These are phyloP conservation scores for Egretta garzetta DNA, from an alignment of 2,113 vertebrate species.

Conservation along the genomic window DNA sequence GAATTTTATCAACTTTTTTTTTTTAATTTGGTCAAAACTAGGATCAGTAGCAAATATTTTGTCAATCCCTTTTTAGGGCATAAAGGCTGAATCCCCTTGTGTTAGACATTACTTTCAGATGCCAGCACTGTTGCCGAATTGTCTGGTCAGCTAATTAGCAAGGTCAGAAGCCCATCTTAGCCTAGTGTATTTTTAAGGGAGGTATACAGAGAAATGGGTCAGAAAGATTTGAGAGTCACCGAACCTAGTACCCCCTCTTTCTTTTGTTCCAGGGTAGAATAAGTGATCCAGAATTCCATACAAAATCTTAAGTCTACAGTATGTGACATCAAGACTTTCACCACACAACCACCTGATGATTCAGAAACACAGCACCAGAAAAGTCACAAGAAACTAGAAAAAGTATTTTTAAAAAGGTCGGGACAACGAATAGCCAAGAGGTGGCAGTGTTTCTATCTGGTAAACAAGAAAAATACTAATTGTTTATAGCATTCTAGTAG, in stretches of 20 bases:
- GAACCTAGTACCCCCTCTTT: not conserved
- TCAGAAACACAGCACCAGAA: not conserved
- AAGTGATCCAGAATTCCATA: not conserved
- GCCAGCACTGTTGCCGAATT: not conserved
- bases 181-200: not conserved
- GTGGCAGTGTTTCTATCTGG: constrained; percentile 24
- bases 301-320: not conserved
- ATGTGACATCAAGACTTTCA: not conserved
- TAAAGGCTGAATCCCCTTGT: not conserved
- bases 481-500: not conserved
- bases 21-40: not conserved
- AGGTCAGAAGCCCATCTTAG: not conserved
- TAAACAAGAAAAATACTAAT: not conserved
- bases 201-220: not conserved
- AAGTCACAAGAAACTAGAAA: not conserved
- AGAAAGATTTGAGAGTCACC: not conserved
- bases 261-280: not conserved
- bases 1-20: not conserved
- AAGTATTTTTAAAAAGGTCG: not conserved
- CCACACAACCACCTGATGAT: not conserved
- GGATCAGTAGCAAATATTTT: not conserved
- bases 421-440: not conserved
- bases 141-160: not conserved
- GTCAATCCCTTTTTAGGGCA: not conserved
- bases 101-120: not conserved